Conservation (phyloP, 2,888 invertebrate genomes). For the Spicauda simplicius region DNA sequence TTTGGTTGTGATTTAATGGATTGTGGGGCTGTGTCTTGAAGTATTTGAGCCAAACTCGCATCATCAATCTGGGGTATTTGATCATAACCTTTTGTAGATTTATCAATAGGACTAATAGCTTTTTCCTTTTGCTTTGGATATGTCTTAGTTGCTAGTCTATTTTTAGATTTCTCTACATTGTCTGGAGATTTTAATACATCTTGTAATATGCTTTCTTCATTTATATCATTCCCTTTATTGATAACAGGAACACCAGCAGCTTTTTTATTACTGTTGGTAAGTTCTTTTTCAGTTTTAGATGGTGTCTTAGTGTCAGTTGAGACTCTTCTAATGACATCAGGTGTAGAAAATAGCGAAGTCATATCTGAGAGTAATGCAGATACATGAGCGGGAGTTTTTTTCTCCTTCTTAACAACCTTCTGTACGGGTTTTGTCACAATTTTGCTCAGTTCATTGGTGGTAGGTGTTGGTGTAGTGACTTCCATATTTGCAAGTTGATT, state of each 20-base stretch:
- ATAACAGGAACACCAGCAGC: conserved; percentile 21
- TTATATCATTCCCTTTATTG: conserved; percentile 47
- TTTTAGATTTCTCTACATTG: conserved; percentile 53
- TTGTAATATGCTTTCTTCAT: conserved; percentile 44
- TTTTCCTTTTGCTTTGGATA: conserved; percentile 60
- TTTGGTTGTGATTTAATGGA: conserved; percentile 62
- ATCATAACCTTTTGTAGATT: conserved; percentile 66
- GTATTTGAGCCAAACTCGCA: conserved; percentile 77
- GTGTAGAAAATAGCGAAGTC: conserved; percentile 90
- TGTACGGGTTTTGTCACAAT: conserved; percentile 71
- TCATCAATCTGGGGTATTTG: conserved; percentile 79
- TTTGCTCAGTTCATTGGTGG: conserved; percentile 61
- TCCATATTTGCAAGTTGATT: conserved; percentile 48
- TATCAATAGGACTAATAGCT: conserved; percentile 52
- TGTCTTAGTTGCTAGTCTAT: conserved; percentile 52
- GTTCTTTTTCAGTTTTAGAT: conserved; percentile 80
- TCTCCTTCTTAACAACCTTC: conserved; percentile 75
- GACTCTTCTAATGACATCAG: conserved; percentile 90
- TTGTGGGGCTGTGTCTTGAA: conserved; percentile 71
- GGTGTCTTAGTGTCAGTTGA: conserved; percentile 78
- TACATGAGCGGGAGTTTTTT: conserved; percentile 86
- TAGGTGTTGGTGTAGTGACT: conserved; percentile 52
- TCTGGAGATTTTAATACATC: conserved; percentile 42
- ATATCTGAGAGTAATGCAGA: conserved; percentile 84
- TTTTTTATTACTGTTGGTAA: conserved; percentile 53